Conservation (phyloP, 1,140 invertebrate genomes). For the Drosophila willistoni region DNA sequence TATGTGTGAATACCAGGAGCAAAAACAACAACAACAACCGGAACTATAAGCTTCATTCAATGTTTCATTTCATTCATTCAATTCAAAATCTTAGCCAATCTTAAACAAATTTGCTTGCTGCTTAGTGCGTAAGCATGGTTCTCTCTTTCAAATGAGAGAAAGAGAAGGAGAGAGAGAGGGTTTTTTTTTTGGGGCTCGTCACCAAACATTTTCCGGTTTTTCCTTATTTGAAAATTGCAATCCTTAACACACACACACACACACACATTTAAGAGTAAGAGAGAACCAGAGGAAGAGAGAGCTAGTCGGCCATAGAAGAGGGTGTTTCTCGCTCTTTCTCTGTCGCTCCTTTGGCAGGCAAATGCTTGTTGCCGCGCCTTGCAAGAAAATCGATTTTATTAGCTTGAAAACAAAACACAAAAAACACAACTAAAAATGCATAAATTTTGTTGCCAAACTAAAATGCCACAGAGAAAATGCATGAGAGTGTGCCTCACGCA, state of each 20-base stretch:
- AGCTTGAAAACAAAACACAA: slow-evolving; percentile 37
- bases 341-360: slow-evolving; percentile 50
- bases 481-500: slow-evolving; percentile 35
- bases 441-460: slow-evolving; percentile 66
- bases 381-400: slow-evolving; percentile 75
- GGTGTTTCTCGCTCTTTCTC: slow-evolving; percentile 36
- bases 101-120: slow-evolving; percentile 34
- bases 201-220: slow-evolving; percentile 74
- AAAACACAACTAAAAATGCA: slow-evolving; percentile 57
- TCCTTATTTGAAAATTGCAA: slow-evolving; percentile 74
- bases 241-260: slow-evolving; percentile 56
- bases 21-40: slow-evolving; percentile 32
- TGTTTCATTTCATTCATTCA: slow-evolving; percentile 65
- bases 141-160: slow-evolving; percentile 24
- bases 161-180: neutral
- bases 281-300: slow-evolving; percentile 32
- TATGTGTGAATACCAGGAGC: slow-evolving; percentile 7
- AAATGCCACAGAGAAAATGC: slow-evolving; percentile 33
- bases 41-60: slow-evolving; percentile 63
- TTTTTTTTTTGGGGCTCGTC: slow-evolving; percentile 55
- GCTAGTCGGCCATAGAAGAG: slow-evolving; percentile 40
- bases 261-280: slow-evolving; percentile 3
- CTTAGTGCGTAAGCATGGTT: slow-evolving; percentile 31
- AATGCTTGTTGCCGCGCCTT: slow-evolving; percentile 79
- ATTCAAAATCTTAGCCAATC: slow-evolving; percentile 16